phyloP scores from a whole-genome alignment of 1,140 invertebrate genomes.

The Gryllus bimaculatus region DNA sequence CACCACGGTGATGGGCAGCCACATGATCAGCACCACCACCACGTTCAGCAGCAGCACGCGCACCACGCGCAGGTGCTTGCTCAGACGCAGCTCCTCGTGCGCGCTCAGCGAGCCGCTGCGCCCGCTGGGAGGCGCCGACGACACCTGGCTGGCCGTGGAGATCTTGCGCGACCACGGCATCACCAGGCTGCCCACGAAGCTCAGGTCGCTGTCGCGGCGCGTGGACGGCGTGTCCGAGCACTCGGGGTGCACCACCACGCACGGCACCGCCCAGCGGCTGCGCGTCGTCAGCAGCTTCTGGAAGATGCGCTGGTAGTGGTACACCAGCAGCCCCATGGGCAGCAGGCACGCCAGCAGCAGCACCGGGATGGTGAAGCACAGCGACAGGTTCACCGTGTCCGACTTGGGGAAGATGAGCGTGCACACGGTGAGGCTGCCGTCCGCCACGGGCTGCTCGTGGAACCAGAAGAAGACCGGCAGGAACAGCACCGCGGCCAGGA shows the following conservation, averaged over 20 bases:
- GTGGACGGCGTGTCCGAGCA: conserved; percentile 16
- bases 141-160: conserved; percentile 7
- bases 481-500: conserved; percentile 39
- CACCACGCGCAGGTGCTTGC: conserved; percentile 46
- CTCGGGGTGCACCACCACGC: conserved; percentile 35
- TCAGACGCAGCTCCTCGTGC: conserved; percentile 42
- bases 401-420: conserved; percentile 45
- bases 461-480: conserved; percentile 47
- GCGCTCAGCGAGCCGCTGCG: conserved; percentile 39
- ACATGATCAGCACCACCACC: conserved; percentile 46
- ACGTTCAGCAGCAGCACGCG: conserved; percentile 46
- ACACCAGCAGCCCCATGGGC: conserved; percentile 45
- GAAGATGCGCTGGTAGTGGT: conserved; percentile 48
- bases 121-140: conserved; percentile 20
- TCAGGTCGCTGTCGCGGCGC: conserved; percentile 40
- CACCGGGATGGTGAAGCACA: conserved; percentile 44
- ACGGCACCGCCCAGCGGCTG: conserved; percentile 40
- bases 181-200: conserved; percentile 38
- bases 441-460: conserved; percentile 29
- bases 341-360: conserved; percentile 42
- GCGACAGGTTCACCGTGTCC: conserved; percentile 38
- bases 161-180: conserved; percentile 34
- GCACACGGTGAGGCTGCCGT: conserved; percentile 33
- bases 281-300: conserved; percentile 43
- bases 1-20: conserved; percentile 46